Evolutionary conservation across 2,888 invertebrate genomes (phyloP).

Genomic region (Tribolium freemani): DNA sequence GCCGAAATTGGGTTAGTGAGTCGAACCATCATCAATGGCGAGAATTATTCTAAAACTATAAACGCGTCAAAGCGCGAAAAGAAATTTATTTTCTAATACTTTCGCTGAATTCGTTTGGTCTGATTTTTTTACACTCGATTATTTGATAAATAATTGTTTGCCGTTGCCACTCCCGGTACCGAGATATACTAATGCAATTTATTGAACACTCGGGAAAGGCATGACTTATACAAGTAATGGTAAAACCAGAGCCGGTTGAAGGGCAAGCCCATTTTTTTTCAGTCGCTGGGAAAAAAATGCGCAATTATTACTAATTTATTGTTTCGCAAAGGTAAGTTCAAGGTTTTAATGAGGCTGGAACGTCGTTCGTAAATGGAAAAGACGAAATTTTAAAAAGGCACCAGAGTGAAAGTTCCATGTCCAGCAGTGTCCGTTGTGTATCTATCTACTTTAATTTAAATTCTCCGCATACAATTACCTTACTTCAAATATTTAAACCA

Average conservation of each 20-base stretch:
- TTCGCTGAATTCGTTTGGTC: conserved; percentile 9
- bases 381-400: conserved; percentile 5
- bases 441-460: conserved; percentile 12
- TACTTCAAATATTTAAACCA: neutral
- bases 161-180: conserved; percentile 14
- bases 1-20: conserved; percentile 34
- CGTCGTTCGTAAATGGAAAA: conserved; percentile 5
- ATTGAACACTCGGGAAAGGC: conserved; percentile 27
- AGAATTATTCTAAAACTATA: conserved; percentile 12
- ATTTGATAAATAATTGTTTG: neutral
- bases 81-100: conserved; percentile 19
- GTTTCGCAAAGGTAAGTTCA: conserved; percentile 32
- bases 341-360: conserved; percentile 17
- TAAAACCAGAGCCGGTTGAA: conserved; percentile 30
- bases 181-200: conserved; percentile 19
- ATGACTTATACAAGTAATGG: conserved; percentile 29
- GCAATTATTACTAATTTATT: conserved; percentile 26
- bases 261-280: conserved; percentile 33
- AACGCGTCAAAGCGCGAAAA: neutral
- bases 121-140: neutral
- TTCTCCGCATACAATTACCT: conserved; percentile 18
- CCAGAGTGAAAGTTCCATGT: conserved; percentile 18
- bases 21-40: conserved; percentile 13
- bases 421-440: conserved; percentile 12
- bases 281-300: conserved; percentile 5